These are phyloP conservation scores for Saccostrea echinata DNA, from an alignment of 1,140 invertebrate genomes.

Conservation along the genomic window DNA sequence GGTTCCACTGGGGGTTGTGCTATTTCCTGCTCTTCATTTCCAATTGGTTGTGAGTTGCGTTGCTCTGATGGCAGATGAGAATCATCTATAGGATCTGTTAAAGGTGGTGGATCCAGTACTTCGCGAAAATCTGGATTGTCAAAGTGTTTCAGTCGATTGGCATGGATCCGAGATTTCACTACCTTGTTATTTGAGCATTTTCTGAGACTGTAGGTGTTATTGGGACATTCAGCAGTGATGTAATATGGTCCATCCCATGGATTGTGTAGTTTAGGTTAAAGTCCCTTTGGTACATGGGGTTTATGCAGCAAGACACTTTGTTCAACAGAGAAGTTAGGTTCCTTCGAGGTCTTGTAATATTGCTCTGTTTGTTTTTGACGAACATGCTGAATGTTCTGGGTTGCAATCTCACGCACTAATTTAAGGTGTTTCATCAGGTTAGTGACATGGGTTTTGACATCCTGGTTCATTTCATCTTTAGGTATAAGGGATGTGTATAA, in stretches of 20 bases:
- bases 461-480: neutral
- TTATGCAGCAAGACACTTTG: conserved; percentile 43
- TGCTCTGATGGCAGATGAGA: neutral
- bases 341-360: conserved; percentile 44
- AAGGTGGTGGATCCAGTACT: too few species aligned
- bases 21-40: too few species aligned
- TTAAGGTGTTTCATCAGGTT: neutral
- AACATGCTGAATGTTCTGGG: neutral
- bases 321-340: conserved; percentile 43
- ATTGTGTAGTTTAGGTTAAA: neutral
- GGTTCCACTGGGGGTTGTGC: too few species aligned
- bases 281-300: neutral
- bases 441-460: neutral
- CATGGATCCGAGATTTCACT: neutral
- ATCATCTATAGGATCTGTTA: too few species aligned
- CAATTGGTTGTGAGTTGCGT: too few species aligned
- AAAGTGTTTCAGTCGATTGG: neutral
- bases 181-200: neutral
- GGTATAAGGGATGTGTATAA: neutral
- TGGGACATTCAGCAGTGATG: neutral
- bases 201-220: neutral
- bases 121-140: too few species aligned
- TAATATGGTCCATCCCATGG: neutral
- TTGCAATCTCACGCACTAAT: too few species aligned
- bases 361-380: neutral